phyloP scores from a whole-genome alignment of 2,888 invertebrate genomes.

The Volucella bombylans region DNA sequence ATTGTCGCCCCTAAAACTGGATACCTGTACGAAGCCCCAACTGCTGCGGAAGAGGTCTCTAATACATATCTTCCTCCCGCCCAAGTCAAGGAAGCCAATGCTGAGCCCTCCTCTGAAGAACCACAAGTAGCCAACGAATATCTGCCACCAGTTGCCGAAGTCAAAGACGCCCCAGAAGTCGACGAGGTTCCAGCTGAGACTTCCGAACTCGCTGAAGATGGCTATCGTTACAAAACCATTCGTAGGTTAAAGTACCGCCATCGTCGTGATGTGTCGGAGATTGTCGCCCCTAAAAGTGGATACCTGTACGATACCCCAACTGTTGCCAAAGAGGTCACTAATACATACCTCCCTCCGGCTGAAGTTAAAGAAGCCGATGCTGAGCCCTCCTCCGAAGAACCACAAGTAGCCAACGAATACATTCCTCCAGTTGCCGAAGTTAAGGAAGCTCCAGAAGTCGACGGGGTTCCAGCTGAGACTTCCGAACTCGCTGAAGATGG shows the following conservation, averaged over 20 bases:
- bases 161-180: conserved; percentile 45
- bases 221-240: conserved; percentile 52
- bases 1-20: conserved; percentile 28
- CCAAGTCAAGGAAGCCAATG: conserved; percentile 26
- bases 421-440: conserved; percentile 35
- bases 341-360: conserved; percentile 30
- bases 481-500: conserved; percentile 50
- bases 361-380: conserved; percentile 23
- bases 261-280: conserved; percentile 60
- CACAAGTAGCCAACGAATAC: conserved; percentile 65
- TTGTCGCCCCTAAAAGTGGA: conserved; percentile 32
- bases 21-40: conserved; percentile 33
- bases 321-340: conserved; percentile 17
- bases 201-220: conserved; percentile 37
- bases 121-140: conserved; percentile 67
- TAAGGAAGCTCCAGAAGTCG: conserved; percentile 45
- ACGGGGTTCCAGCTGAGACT: conserved; percentile 66
- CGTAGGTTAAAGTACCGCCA: conserved; percentile 39
- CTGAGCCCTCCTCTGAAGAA: conserved; percentile 8
- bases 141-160: conserved; percentile 52
- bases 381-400: background rate
- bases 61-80: conserved; percentile 41
- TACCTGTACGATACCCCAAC: conserved; percentile 42
- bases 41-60: conserved; percentile 1
- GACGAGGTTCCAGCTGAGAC: background rate